Base-by-base conservation (phyloP, 2,113 vertebrate species). In the Pipra filicauda region DNA sequence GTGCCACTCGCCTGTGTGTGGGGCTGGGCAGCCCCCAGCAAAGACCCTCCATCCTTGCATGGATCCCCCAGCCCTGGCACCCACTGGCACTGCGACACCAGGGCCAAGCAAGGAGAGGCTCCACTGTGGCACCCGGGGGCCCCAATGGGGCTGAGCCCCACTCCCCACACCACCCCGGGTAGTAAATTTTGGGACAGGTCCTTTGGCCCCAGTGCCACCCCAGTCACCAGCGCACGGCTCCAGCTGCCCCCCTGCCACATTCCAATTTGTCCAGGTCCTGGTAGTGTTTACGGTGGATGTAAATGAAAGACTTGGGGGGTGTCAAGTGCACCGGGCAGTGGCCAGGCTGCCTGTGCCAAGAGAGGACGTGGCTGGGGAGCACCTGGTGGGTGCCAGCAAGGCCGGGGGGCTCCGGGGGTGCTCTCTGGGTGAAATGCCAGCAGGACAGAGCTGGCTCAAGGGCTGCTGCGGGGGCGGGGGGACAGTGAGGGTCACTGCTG, bases 121-220 rank as follows among this genome's bases (percentile, higher is more conserved):
- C 49, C 70, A 43, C 37, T 0, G 4, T 2, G 8, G 52, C 51
- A 52, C 3, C 3, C 6, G 4, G 58, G 46, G 26, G 24, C 74
- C 31, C 51, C 2, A 13, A 15, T 30, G 2, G 5, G 6, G 31
- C 49, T 0, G 0, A 58, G 61, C 41, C 43, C 57, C 3, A 2
- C 23, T 43, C 66, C 46, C 46, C 35, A 5, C 0, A 0, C 5
- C 7, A 27, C 6, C 64, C 27, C 1, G 4, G 31, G 30, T 5
- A 7, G 39, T 15, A 64, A 20, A 17, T 5, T 82, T 9, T 83
- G 85, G 72, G 85, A 39, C 12, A 33, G 52, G 43, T 72, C 73
- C 43, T 27, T 15, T 41, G 43, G 12, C 48, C 35, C 52, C 6
- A 1, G 15, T 8, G 41, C 46, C 1, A 4, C 8, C 22, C 44